Base-by-base conservation (phyloP, 1,140 invertebrate species). In the Nilaparvata lugens region DNA sequence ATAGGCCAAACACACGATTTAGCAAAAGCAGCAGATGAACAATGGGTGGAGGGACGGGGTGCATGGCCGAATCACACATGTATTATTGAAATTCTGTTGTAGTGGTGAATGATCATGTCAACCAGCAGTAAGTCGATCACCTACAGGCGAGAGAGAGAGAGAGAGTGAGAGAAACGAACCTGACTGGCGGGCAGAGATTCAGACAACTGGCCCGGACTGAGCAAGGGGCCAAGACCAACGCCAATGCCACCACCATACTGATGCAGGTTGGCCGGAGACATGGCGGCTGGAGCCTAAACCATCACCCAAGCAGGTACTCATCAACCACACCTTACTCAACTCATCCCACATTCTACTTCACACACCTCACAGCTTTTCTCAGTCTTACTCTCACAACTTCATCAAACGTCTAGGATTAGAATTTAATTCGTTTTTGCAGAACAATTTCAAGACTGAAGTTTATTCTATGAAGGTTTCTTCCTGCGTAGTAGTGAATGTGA, bases 251-350 rank as follows among this genome's bases (percentile, higher is more conserved):
- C 79, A 65, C 80, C 80, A 73, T 84, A 88, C 76, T 85, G 84
- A 76, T 90, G 89, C 73, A 89, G 81, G 75, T 91, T 88, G 67
- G 87, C 87, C 65, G 88, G 87, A 65, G 89, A 90, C 87, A 91
- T 91, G 72, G 88, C 87, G 72, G 89, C 89, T 67, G 89, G 90
- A 69, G 90, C 89, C 89, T 91, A 79, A 71, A n/a, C n/a, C n/a
- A 28, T 28, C 48, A 60, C 51, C 38, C 18, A 19, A 53, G 28
- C 23, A 35, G 45, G 13, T 18, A 21, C n/a, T 23, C 13, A 19
- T 24, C 45, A 57, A 51, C 11, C 3, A 18, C 45, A 13, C 43
- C 13, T 48, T 48, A 4, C 19, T 4, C 43, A 4, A 4, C 28
- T 28, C 28, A 35, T 35, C 9, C 31, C 3, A 28, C 25, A 28